These are phyloP conservation scores for Ophion slaviceki DNA, from an alignment of 2,888 invertebrate genomes.

Conservation along the genomic window DNA sequence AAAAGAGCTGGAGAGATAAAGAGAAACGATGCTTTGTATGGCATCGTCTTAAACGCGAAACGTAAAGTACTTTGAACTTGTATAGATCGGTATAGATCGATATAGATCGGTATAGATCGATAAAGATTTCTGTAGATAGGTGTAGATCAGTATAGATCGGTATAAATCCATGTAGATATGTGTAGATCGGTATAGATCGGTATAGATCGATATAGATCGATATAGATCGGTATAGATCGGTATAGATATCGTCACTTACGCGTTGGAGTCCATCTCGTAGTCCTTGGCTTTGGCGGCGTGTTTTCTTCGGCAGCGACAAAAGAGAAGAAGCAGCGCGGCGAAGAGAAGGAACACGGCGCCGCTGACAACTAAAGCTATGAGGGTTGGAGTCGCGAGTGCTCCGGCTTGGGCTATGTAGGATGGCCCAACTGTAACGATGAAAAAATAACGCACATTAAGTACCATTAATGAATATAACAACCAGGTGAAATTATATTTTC, in stretches of 20 bases:
- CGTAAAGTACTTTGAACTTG: constrained; percentile 18
- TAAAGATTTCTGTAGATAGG: too few relatives aligned
- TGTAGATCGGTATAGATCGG: too few relatives aligned
- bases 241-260: constrained; percentile 80
- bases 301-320: constrained; percentile 94
- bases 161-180: too few relatives aligned
- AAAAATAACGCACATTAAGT: constrained; percentile 1
- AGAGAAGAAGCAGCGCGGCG: constrained; percentile 90
- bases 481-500: too few relatives aligned
- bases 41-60: constrained; percentile 60
- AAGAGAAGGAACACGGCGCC: constrained; percentile 92
- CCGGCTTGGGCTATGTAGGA: constrained; percentile 92
- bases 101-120: too few relatives aligned
- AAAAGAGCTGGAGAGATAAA: background rate
- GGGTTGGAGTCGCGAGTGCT: constrained; percentile 90
- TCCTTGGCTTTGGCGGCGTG: constrained; percentile 93
- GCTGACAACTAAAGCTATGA: constrained; percentile 91
- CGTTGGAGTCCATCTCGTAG: constrained; percentile 93
- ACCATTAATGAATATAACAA: background rate
- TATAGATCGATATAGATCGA: too few relatives aligned
- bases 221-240: constrained; percentile 39
- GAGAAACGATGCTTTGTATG: constrained; percentile 42
- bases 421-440: constrained; percentile 88
- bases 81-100: too few relatives aligned
- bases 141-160: too few relatives aligned